Percentiles rank a stretch among this genome's conserved stretches.
Evolutionary conservation across 2,888 invertebrate species (phyloP).

Genomic region (Leptinotarsa rubiginosa): DNA sequence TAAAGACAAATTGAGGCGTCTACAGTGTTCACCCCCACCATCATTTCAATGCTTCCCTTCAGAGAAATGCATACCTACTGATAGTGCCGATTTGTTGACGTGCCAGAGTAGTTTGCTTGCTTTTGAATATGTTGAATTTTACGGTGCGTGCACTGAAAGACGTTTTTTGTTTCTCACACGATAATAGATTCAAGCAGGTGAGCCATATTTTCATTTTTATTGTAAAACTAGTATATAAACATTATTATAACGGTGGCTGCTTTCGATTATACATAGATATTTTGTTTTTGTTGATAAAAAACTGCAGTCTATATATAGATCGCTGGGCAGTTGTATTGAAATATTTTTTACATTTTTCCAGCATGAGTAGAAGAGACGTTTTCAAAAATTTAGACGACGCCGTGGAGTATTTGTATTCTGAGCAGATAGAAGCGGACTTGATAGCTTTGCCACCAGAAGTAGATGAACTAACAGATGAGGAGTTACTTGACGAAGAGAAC

Average conservation of each 20-base stretch:
- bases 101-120: background rate
- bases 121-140: conserved; percentile 8
- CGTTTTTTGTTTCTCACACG: conserved; percentile 1
- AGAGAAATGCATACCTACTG: conserved; percentile 5
- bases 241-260: background rate
- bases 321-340: conserved; percentile 13
- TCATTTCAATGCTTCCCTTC: no score
- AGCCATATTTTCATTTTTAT: conserved; percentile 3
- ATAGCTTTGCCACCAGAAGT: conserved; percentile 46
- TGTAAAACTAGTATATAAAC: conserved; percentile 6
- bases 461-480: conserved; percentile 46
- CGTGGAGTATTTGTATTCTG: conserved; percentile 40
- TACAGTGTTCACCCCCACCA: no score
- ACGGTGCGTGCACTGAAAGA: conserved; percentile 4
- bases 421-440: conserved; percentile 46
- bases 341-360: conserved; percentile 2
- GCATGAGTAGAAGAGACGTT: conserved; percentile 15
- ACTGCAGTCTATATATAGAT: conserved; percentile 16
- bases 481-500: conserved; percentile 40
- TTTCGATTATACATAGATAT: conserved; percentile 7
- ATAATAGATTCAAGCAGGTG: conserved; percentile 1
- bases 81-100: conserved; percentile 9
- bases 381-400: conserved; percentile 39
- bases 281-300: conserved; percentile 2
- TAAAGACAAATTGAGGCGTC: no score